Evolutionary conservation across 2,113 vertebrate species (phyloP).

Genomic region (Cyphomyrus discorhynchus): DNA sequence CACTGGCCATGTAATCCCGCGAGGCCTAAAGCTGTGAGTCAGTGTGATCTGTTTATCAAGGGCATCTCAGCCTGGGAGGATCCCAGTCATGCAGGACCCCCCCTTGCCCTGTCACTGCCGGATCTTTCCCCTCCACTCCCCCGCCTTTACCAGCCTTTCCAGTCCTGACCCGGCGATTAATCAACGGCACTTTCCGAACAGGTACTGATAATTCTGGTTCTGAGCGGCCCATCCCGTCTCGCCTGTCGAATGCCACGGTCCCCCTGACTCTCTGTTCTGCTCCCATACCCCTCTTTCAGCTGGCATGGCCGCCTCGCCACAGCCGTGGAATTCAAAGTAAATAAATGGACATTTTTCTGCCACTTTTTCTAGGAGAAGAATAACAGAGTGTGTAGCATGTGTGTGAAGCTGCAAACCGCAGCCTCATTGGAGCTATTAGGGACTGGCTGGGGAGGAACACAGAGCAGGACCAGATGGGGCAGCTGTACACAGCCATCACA

Average conservation of each 20-base stretch:
- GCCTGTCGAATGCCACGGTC: slow-evolving; percentile 11
- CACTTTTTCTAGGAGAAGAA: slow-evolving; percentile 58
- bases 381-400: slow-evolving; percentile 47
- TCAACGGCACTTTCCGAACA: neutral
- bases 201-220: neutral
- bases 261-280: neutral
- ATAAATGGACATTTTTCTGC: slow-evolving; percentile 59
- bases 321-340: slow-evolving; percentile 56
- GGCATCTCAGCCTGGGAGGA: neutral
- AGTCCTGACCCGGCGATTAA: neutral
- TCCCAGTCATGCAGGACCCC: neutral
- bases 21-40: neutral
- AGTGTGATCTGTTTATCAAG: neutral
- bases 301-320: slow-evolving; percentile 40
- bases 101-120: neutral
- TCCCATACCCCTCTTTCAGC: slow-evolving; percentile 16
- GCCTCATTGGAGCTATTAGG: slow-evolving; percentile 67
- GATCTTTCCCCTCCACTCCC: neutral
- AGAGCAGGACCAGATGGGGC: slow-evolving; percentile 64
- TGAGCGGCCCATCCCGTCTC: neutral
- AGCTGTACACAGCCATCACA: slow-evolving; percentile 45
- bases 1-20: neutral
- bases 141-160: neutral
- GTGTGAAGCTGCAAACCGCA: slow-evolving; percentile 62
- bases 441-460: slow-evolving; percentile 52